Evolutionary conservation across 2,888 invertebrate species (phyloP), one percentile per base, ranked within the genome.

Genomic region (Catonia carolina): DNA sequence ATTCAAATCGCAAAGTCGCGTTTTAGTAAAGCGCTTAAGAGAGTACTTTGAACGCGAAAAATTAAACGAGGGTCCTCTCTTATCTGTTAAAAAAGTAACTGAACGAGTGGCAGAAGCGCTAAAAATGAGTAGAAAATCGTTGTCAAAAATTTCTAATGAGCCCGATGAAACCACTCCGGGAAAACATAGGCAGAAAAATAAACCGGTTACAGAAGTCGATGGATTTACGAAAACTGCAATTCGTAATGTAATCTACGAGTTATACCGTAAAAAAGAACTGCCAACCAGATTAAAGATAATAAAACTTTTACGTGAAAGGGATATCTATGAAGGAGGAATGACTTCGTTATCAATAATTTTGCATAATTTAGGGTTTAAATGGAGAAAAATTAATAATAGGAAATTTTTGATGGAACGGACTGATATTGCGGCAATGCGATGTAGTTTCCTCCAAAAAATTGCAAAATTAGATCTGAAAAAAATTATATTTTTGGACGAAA

Each of bases 401-500:
- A n/a, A n/a, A n/a, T n/a, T n/a, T n/a, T n/a, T n/a, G n/a, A n/a
- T n/a, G n/a, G 33, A 33, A 33, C 8, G 33, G 12, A 10, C 8
- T 7, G 54, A 45, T 17, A 56, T 56, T n/a, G 41, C 51, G 31
- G 51, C 41, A 7, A 45, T 42, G 50, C 14, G 51, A 20, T 41
- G 41, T 14, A 42, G n/a, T 17, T 52, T 56, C 52, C 36, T 56
- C 10, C 7, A 48, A 1, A 22, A 42, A 35, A 52, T 56, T 10
- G 35, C 22, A 17, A 35, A 56, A 14, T 33, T 12, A 42, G 18
- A 56, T 22, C 23, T 56, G 12, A 15, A 35, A 10, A 20, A 27
- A 1, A 17, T 52, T 2, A 22, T 56, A 2, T 56, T 35, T 45
- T 15, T 56, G n/a, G 52, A 56, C 22, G 36, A 56, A 27, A 56